Percentiles rank a stretch among this genome's conserved stretches.
Conservation (phyloP, 2,113 vertebrate species). For the Orthochromis malagaraziensis region DNA sequence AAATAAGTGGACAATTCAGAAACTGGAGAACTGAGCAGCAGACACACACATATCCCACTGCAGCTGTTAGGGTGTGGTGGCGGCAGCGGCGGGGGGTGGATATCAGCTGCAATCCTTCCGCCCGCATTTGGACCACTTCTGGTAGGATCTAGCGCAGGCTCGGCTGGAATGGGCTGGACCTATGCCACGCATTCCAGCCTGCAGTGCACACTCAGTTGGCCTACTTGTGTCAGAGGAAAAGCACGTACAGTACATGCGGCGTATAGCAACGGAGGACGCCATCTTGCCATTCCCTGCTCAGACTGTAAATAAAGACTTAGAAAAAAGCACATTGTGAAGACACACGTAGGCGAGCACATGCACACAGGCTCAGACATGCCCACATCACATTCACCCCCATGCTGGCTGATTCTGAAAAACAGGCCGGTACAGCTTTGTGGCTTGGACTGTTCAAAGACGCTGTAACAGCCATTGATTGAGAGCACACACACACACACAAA, state of each 20-base stretch:
- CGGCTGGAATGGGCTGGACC: constrained; percentile 32
- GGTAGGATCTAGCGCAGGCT: not conserved
- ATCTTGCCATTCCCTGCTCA: not conserved
- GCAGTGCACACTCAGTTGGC: constrained; percentile 22
- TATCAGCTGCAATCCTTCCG: not conserved
- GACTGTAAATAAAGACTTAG: constrained; percentile 16
- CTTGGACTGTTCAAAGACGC: not conserved
- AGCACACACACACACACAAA: not conserved
- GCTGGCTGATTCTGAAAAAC: not conserved
- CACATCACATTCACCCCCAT: not conserved
- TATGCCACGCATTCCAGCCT: constrained; percentile 41
- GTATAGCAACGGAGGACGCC: not conserved
- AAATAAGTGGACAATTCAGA: not conserved
- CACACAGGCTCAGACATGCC: not conserved
- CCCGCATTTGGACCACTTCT: not conserved
- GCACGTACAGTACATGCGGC: not conserved
- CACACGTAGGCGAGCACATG: not conserved
- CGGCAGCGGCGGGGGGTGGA: not conserved
- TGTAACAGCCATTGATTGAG: not conserved
- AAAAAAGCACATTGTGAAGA: not conserved
- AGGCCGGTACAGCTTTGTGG: not conserved
- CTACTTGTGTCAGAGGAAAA: constrained; percentile 34
- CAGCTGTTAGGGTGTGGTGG: constrained; percentile 40
- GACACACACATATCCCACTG: not conserved
- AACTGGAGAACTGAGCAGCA: not conserved